Evolutionary conservation across 2,113 vertebrate genomes (phyloP).

Genomic region (Candoia aspera): DNA sequence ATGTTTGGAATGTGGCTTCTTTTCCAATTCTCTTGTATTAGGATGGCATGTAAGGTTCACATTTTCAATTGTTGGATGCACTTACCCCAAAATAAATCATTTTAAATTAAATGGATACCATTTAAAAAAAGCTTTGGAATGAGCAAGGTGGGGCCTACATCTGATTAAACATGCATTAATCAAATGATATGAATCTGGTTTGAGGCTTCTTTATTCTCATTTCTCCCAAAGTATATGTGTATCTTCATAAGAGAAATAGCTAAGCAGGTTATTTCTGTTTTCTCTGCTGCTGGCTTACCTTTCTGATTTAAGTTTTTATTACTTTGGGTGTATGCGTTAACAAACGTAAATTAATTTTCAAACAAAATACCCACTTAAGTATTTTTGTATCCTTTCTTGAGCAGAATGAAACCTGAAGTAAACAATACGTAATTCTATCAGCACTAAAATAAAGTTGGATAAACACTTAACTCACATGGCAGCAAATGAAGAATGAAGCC

Average conservation of each 20-base stretch:
- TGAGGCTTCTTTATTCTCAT: background rate
- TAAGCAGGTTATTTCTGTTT: background rate
- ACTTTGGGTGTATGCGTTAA: background rate
- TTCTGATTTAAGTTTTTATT: background rate
- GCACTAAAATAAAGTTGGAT: background rate
- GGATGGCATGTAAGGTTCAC: background rate
- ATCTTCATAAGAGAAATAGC: background rate
- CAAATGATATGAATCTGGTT: background rate
- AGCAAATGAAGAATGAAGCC: conserved; percentile 8
- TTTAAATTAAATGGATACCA: background rate
- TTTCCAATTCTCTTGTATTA: background rate
- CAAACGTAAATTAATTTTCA: background rate
- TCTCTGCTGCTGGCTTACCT: background rate
- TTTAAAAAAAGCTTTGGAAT: background rate
- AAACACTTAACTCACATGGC: background rate
- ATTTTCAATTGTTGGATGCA: background rate
- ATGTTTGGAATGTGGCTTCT: background rate
- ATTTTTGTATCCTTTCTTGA: background rate
- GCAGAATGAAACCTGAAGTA: conserved; percentile 8
- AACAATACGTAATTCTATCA: conserved; percentile 3
- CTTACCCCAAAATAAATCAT: background rate
- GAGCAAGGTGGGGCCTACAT: background rate
- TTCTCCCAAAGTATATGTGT: background rate
- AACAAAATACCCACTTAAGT: background rate
- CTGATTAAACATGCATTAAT: background rate